Conservation (phyloP, 2,797 vertebrate genomes). For the Ctenochaetus hawaiiensis region DNA sequence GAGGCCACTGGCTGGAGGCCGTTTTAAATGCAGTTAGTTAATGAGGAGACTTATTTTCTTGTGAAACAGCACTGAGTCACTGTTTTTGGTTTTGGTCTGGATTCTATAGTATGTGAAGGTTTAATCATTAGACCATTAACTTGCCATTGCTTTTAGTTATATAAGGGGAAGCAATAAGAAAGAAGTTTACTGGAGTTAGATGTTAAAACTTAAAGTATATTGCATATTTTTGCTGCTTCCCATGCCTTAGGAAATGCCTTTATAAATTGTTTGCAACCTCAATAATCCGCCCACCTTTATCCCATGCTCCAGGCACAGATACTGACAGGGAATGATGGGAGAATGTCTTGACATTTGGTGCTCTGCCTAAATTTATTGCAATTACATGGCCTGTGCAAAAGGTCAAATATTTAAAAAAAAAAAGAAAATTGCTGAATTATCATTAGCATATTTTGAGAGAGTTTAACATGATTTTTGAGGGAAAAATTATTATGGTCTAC, state of each 20-base stretch:
- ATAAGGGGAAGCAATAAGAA: constrained; percentile 3
- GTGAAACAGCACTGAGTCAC: constrained; percentile 8
- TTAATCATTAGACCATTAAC: constrained; percentile 15
- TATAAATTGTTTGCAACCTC: constrained; percentile 31
- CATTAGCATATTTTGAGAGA: background rate
- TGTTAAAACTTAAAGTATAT: constrained; percentile 17
- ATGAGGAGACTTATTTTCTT: constrained; percentile 28
- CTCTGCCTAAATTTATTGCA: background rate
- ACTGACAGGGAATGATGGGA: constrained; percentile 29
- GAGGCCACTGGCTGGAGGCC: constrained; percentile 52
- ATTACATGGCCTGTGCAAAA: background rate
- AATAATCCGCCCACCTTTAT: constrained; percentile 44
- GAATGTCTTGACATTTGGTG: constrained; percentile 40
- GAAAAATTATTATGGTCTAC: background rate
- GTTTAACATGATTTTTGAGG: background rate
- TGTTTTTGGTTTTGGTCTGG: constrained; percentile 26
- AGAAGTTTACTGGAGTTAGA: constrained; percentile 39
- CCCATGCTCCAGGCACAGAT: constrained; percentile 31
- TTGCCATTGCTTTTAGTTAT: constrained; percentile 17
- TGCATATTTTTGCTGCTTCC: constrained; percentile 20
- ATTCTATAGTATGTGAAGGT: background rate
- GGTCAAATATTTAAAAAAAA: background rate
- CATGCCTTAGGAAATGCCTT: constrained; percentile 49
- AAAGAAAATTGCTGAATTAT: background rate
- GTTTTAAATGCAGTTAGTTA: constrained; percentile 37